A percentile compares a stretch with the other conserved stretches of the same genome.
These are phyloP conservation scores for Auanema sp. DNA, from an alignment of 2,888 invertebrate species.

Conservation along the genomic window DNA sequence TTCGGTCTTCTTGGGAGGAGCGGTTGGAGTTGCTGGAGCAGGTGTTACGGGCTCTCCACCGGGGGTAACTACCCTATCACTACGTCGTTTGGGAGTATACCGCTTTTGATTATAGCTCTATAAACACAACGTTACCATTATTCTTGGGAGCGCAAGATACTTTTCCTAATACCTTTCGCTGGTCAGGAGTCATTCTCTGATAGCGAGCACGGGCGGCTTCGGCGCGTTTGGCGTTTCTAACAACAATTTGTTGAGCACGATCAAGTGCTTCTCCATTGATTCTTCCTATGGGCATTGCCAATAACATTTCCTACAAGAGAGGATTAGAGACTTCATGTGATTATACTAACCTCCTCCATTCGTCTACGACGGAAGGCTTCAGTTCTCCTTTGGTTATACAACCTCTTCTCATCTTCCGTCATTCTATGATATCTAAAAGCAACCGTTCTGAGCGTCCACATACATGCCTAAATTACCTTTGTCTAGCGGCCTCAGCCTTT, in stretches of 20 bases:
- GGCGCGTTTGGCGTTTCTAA: slow-evolving; percentile 60
- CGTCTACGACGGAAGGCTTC: slow-evolving; percentile 60
- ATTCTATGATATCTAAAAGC: slow-evolving; percentile 44
- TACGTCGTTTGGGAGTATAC: slow-evolving; percentile 60
- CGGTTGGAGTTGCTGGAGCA: slow-evolving; percentile 8
- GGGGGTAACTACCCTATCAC: slow-evolving; percentile 17
- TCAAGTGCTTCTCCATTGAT: slow-evolving; percentile 62
- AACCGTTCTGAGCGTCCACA: neutral
- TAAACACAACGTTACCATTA: slow-evolving; percentile 10
- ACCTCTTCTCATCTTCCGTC: slow-evolving; percentile 58
- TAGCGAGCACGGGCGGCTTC: slow-evolving; percentile 60
- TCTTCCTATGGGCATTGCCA: slow-evolving; percentile 62
- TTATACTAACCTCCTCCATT: slow-evolving; percentile 50
- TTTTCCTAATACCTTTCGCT: slow-evolving; percentile 46
- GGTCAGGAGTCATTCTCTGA: slow-evolving; percentile 61
- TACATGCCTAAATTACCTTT: slow-evolving; percentile 21
- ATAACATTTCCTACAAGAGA: slow-evolving; percentile 43
- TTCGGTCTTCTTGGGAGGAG: slow-evolving; percentile 30
- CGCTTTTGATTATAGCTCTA: slow-evolving; percentile 60
- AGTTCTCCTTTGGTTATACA: slow-evolving; percentile 60
- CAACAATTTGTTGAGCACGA: slow-evolving; percentile 61
- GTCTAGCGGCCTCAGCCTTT: slow-evolving; percentile 62
- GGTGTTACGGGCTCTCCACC: slow-evolving; percentile 9
- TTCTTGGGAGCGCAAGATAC: neutral
- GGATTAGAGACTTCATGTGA: neutral